Percentiles rank a stretch among this genome's conserved stretches.
Conservation (phyloP, 2,797 vertebrate genomes). For the Siniperca obscura region DNA sequence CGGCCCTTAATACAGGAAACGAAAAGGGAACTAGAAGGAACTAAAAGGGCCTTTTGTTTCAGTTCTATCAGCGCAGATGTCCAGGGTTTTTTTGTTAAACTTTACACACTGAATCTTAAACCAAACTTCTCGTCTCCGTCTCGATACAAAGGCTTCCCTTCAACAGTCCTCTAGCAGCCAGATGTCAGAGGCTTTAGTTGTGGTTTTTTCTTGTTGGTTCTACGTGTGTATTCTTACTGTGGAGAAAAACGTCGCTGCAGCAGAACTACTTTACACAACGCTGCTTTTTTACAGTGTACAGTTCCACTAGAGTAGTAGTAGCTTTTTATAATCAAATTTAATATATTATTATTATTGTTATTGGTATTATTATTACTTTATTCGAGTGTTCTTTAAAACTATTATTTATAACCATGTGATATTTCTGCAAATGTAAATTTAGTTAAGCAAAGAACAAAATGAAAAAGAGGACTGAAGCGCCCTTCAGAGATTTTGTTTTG, state of each 20-base stretch:
- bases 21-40: not conserved
- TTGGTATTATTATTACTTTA: constrained; percentile 74
- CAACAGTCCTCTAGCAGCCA: not conserved
- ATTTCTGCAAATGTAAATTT: constrained; percentile 83
- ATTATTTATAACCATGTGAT: constrained; percentile 89
- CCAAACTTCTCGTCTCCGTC: not conserved
- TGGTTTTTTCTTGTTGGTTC: constrained; percentile 3
- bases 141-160: not conserved
- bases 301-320: constrained; percentile 80
- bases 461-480: constrained; percentile 49
- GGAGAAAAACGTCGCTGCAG: constrained; percentile 68
- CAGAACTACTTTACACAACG: constrained; percentile 61
- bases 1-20: too few species aligned
- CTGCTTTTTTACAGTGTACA: constrained; percentile 90
- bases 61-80: not conserved
- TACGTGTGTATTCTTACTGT: constrained; percentile 46
- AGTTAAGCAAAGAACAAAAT: constrained; percentile 77
- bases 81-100: not conserved
- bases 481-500: constrained; percentile 8
- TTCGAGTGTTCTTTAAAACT: constrained; percentile 83
- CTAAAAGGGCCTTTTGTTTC: not conserved
- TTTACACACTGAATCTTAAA: not conserved
- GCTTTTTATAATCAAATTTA: constrained; percentile 94
- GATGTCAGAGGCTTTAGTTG: not conserved
- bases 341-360: constrained; percentile 87